Base-by-base conservation (phyloP, 2,888 invertebrate genomes). In the Agrotis segetum region DNA sequence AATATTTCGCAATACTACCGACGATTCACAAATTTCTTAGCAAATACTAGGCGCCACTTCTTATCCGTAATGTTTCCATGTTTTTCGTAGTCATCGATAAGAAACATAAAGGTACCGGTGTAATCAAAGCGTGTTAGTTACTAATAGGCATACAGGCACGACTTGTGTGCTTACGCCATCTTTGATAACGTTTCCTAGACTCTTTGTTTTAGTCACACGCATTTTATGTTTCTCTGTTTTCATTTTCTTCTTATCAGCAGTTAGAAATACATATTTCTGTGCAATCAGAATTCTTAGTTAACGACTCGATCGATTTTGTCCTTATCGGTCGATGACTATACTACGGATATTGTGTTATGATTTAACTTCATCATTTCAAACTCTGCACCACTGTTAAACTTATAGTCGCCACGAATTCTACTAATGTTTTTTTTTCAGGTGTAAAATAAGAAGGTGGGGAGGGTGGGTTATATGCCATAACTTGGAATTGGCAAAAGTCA, bases 71-170 rank as follows among this genome's bases (percentile, higher is more conserved):
- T 55, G 55, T 63, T 81, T 70, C 34, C 3, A 70, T 53, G 61
- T 71, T 63, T 71, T 67, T 77, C 34, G 17, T 61, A 62, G 60
- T 50, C 11, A 47, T n/a, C 34, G 79, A 77, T 79, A 81, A 81
- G 65, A 52, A 67, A 66, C 50, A 21, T 34, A 67, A 65, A 63
- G 56, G 71, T 71, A 68, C 62, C 77, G 59, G 49, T 72, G 7
- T 63, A 72, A 72, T 77, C 72, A 77, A 67, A 77, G 56, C 65
- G 56, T 77, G 68, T 77, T 46, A 58, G 24, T 63, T 29, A 72
- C 62, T 69, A 77, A 81, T 72, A 79, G 17, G 74, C 17, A 2
- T 53, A 47, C 29, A 71, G 79, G 67, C 62, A 71, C 67, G 67
- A 77, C 63, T 24, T 11, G 13, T 67, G 56, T 40, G 63, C 61